Base-by-base conservation (phyloP, 2,113 vertebrate genomes). In the Ardeotis arabs region DNA sequence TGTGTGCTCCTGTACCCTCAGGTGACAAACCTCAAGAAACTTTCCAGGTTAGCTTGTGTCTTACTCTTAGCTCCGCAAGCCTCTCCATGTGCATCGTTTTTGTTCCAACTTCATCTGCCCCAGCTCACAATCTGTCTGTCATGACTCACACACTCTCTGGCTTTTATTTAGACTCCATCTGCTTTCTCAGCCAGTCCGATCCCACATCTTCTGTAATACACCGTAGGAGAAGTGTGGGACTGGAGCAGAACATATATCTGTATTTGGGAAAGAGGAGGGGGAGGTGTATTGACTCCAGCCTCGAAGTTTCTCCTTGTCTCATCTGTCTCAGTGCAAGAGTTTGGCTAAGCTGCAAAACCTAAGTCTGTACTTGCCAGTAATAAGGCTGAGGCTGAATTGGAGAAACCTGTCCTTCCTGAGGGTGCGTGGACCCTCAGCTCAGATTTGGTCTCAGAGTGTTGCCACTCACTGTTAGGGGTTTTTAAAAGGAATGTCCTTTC, bases 151-250 rank as follows among this genome's bases (percentile, higher is more conserved):
- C 67, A 1, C 73, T 92, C 14, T 1, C 76, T 88, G 92, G 66
- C 80, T 96, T 96, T 84, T 60, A 93, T 93, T 93, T 96, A 90
- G 90, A 78, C 59, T 93, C 95, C 93, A 93, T 96, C 95, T 95
- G 91, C 76, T 88, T 94, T 91, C 82, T 85, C 75, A 96, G 85
- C 62, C 79, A 94, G 84, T 90, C 67, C 73, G 63, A 91, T 94
- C 78, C 67, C 87, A 58, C 45, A 59, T 91, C 56, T 89, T 56
- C 82, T 94, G 84, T 55, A 79, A 56, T 66, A 78, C 21, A 29
- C 74, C 1, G 12, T 83, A 94, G 87, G 86, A 95, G 81, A 96
- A 87, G 67, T 88, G 81, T 91, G 75, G 95, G 87, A 93, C 91
- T 82, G 58, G 53, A 95, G 31, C 67, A 95, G 82, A 90, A 79